phyloP scores from a whole-genome alignment of 2,113 vertebrate species.

The Cottus gobio region DNA sequence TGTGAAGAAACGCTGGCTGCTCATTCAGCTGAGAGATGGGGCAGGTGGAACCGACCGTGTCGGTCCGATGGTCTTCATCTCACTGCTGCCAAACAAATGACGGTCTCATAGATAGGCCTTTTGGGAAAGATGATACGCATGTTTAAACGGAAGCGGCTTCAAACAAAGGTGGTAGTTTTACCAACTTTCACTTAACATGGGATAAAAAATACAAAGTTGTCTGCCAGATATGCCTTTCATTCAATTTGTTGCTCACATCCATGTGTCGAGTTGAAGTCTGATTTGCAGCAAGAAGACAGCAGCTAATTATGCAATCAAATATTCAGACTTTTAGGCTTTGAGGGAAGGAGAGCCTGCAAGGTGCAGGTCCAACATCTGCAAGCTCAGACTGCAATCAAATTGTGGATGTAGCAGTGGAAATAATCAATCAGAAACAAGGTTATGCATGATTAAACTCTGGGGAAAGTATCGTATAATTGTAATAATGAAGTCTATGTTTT shows the following conservation, averaged over 20 bases:
- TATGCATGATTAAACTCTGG: background rate
- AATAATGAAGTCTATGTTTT: background rate
- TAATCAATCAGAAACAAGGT: background rate
- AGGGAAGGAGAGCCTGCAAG: background rate
- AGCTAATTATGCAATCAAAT: constrained; percentile 35
- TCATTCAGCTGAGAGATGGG: constrained; percentile 61
- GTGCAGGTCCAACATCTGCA: constrained; percentile 25
- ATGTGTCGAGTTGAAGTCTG: constrained; percentile 17
- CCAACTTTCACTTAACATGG: background rate
- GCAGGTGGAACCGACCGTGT: constrained; percentile 60
- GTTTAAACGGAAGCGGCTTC: background rate
- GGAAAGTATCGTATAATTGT: background rate
- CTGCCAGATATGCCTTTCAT: constrained; percentile 15
- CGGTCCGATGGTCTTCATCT: constrained; percentile 37
- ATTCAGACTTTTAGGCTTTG: background rate
- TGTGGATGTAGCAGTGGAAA: background rate
- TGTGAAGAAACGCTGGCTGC: constrained; percentile 65
- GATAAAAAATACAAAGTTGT: constrained; percentile 1
- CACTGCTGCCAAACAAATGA: constrained; percentile 39
- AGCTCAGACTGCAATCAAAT: background rate
- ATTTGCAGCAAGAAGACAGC: constrained; percentile 24
- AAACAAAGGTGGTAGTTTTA: background rate
- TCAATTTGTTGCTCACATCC: background rate
- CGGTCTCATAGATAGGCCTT: background rate
- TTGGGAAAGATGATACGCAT: constrained; percentile 5